phyloP scores from a whole-genome alignment of 2,113 vertebrate species.

The Genyomyrus donnyi region DNA sequence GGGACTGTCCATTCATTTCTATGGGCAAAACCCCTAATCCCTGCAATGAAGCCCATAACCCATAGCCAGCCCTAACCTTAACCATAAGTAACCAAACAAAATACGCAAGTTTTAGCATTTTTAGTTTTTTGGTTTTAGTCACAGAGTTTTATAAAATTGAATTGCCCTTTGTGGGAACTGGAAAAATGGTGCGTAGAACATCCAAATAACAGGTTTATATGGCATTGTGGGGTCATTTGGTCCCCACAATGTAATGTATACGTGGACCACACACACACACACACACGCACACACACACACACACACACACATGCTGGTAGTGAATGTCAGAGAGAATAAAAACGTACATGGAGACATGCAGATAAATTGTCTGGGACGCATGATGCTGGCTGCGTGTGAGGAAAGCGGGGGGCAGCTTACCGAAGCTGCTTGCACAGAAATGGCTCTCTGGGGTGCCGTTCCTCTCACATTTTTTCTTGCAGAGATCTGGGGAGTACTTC shows the following conservation, averaged over 20 bases:
- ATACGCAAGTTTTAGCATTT: no score
- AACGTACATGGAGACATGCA: neutral
- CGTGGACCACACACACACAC: neutral
- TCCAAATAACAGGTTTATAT: no score
- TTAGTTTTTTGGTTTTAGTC: no score
- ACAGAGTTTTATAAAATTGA: no score
- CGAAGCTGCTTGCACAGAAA: slow-evolving; percentile 76
- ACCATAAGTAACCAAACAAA: no score
- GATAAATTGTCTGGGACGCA: slow-evolving; percentile 26
- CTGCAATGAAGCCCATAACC: no score
- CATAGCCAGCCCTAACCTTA: no score
- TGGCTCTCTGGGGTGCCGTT: slow-evolving; percentile 67
- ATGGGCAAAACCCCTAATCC: no score
- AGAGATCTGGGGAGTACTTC: slow-evolving; percentile 65
- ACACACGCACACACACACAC: neutral
- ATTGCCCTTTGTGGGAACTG: no score
- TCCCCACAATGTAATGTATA: neutral
- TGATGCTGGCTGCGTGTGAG: slow-evolving; percentile 25
- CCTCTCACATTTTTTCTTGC: slow-evolving; percentile 74
- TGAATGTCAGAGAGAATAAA: neutral
- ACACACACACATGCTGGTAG: neutral
- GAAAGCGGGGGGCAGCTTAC: slow-evolving; percentile 54
- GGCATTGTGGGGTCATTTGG: neutral
- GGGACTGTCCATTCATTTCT: neutral
- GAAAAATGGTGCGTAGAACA: no score